Percentiles rank a stretch among this genome's conserved stretches.
phyloP scores from a whole-genome alignment of 2,113 vertebrate genomes.

The Brachyhypopomus occidentalis region DNA sequence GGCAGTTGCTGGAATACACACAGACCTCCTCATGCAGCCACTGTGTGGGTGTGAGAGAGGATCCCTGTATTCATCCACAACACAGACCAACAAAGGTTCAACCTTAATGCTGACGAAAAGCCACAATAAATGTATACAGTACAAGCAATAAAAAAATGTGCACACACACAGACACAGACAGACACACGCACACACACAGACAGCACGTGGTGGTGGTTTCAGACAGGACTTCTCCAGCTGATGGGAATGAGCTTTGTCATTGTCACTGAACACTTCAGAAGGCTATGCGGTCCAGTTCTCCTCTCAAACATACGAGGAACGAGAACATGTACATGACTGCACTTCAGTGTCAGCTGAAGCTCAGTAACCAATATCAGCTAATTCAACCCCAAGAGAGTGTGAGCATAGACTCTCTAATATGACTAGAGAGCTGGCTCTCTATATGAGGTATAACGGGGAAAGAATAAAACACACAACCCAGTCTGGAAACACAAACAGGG shows the following conservation, averaged over 20 bases:
- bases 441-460: no score
- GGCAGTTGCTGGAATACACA: no score
- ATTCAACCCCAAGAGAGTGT: neutral
- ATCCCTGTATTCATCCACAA: no score
- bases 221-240: neutral
- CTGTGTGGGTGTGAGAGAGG: no score
- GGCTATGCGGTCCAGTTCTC: neutral
- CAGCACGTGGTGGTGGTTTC: conserved; percentile 5
- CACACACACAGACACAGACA: neutral
- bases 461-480: no score
- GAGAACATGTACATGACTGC: neutral
- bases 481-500: no score
- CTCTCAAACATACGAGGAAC: neutral
- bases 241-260: neutral
- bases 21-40: no score
- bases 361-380: neutral
- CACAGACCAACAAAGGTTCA: no score
- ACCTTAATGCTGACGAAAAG: no score
- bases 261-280: neutral
- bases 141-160: neutral
- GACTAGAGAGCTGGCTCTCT: no score
- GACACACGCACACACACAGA: neutral
- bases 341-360: neutral
- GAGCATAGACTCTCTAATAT: no score
- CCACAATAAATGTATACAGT: no score